Percentiles rank a stretch among this genome's conserved stretches.
Conservation (phyloP, 2,888 invertebrate genomes). For the Phortica magna region DNA sequence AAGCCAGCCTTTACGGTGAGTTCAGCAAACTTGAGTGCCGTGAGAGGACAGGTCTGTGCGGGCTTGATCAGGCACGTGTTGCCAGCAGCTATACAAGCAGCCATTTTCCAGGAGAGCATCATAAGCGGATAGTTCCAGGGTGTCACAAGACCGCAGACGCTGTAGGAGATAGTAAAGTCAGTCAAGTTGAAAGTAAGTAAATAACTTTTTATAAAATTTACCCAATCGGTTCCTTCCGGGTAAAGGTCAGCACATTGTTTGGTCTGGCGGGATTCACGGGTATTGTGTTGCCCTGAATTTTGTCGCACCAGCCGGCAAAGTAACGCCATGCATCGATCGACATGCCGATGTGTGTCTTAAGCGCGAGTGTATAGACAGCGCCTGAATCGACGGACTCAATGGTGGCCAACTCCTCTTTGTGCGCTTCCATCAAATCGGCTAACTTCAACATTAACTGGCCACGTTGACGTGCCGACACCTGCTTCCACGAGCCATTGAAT, state of each 20-base stretch:
- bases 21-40: slow-evolving; percentile 97
- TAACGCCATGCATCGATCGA: slow-evolving; percentile 98
- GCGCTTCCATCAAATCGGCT: slow-evolving; percentile 96
- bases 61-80: slow-evolving; percentile 98
- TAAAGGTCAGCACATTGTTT: slow-evolving; percentile 92
- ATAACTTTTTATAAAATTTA: slow-evolving; percentile 68
- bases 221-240: slow-evolving; percentile 94
- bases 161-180: slow-evolving; percentile 59
- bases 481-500: slow-evolving; percentile 96
- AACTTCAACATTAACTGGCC: slow-evolving; percentile 90
- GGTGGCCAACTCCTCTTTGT: slow-evolving; percentile 96
- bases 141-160: slow-evolving; percentile 94
- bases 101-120: slow-evolving; percentile 99
- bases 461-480: slow-evolving; percentile 94
- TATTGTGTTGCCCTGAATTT: slow-evolving; percentile 94
- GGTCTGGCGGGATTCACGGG: slow-evolving; percentile 96
- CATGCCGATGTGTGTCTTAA: slow-evolving; percentile 99
- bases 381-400: slow-evolving; percentile 96
- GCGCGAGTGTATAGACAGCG: slow-evolving; percentile 96
- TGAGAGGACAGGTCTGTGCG: slow-evolving; percentile 93
- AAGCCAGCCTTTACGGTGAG: slow-evolving; percentile 93
- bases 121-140: slow-evolving; percentile 99
- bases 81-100: slow-evolving; percentile 96
- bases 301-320: slow-evolving; percentile 98
- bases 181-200: neutral